Percentiles rank a stretch among this genome's conserved stretches.
These are phyloP conservation scores for Megalopta genalis DNA, from an alignment of 1,140 invertebrate species.

Conservation along the genomic window DNA sequence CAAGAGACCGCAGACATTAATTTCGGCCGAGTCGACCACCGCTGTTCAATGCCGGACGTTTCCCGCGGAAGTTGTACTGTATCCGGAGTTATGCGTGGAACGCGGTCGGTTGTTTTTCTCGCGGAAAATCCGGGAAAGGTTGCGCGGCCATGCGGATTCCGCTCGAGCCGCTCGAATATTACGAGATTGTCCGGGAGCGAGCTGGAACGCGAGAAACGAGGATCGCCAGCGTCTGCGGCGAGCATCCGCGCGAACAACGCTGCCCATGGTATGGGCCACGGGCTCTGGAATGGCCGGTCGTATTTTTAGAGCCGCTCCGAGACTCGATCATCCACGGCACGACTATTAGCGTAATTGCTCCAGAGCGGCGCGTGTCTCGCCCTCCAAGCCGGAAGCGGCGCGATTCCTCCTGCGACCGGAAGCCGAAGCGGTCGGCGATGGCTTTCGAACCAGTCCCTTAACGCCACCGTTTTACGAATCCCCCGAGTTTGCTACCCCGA, in stretches of 20 bases:
- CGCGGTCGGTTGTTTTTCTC: background rate
- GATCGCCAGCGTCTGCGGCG: constrained; percentile 7
- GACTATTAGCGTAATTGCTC: constrained; percentile 41
- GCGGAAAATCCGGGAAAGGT: background rate
- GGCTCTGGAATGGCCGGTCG: constrained; percentile 31
- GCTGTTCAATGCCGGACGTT: no score
- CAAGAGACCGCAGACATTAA: no score
- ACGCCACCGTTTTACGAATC: background rate
- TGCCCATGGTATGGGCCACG: constrained; percentile 29
- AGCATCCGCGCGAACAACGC: background rate
- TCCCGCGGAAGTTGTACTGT: background rate
- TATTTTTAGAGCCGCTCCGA: constrained; percentile 53
- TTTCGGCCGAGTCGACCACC: no score
- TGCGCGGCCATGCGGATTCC: background rate
- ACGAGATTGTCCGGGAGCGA: background rate
- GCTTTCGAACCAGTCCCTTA: background rate
- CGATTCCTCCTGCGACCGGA: background rate
- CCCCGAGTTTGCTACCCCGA: background rate
- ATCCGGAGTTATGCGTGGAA: background rate
- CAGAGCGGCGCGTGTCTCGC: background rate
- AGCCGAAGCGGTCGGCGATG: background rate
- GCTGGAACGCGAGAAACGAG: constrained; percentile 6
- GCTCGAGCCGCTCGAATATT: background rate
- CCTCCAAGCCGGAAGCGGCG: background rate
- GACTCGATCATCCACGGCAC: constrained; percentile 14